phyloP scores from a whole-genome alignment of 2,797 vertebrate species.

The Parotocinclus haroldoi region DNA sequence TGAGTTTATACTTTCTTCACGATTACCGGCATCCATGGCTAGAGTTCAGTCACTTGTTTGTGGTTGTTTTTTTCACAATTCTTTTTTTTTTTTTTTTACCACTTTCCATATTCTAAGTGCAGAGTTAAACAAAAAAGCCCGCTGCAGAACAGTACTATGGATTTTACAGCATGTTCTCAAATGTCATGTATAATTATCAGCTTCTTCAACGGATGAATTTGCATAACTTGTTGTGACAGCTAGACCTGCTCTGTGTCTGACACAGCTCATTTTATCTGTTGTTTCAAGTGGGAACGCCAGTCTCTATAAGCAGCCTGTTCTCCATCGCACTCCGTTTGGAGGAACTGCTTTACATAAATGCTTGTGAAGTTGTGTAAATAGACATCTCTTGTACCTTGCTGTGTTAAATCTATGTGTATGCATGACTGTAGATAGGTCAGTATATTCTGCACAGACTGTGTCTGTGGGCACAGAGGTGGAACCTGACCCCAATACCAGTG shows the following conservation, averaged over 20 bases:
- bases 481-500: slow-evolving; percentile 41
- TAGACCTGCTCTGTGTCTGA: slow-evolving; percentile 24
- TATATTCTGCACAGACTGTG: slow-evolving; percentile 58
- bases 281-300: slow-evolving; percentile 5
- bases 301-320: slow-evolving; percentile 24
- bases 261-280: slow-evolving; percentile 18
- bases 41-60: too few species aligned
- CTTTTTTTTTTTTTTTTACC: slow-evolving; percentile 8
- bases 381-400: slow-evolving; percentile 29
- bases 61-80: background rate
- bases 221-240: background rate
- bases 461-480: slow-evolving; percentile 44
- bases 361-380: slow-evolving; percentile 28
- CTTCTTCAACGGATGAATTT: slow-evolving; percentile 3
- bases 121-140: background rate
- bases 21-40: background rate
- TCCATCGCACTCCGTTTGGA: background rate
- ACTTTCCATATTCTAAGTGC: background rate
- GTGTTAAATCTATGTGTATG: slow-evolving; percentile 47
- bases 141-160: slow-evolving; percentile 17
- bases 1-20: background rate
- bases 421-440: slow-evolving; percentile 55
- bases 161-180: slow-evolving; percentile 14
- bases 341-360: slow-evolving; percentile 33
- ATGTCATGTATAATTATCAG: slow-evolving; percentile 14